These are phyloP conservation scores for Rhimphoctona megacephalus DNA, from an alignment of 2,888 invertebrate genomes.

Conservation along the genomic window DNA sequence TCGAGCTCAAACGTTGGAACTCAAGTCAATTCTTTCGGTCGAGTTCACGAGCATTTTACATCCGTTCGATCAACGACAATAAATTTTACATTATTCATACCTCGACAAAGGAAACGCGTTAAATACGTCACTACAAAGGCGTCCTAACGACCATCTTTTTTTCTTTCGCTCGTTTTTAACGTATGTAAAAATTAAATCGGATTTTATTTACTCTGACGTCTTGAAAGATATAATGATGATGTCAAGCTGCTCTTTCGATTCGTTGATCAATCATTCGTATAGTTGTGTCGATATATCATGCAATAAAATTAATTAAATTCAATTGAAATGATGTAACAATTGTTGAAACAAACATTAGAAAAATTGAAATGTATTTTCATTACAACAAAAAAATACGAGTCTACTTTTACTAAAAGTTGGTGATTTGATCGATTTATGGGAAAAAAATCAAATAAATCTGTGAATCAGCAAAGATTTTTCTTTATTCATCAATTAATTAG, in stretches of 20 bases:
- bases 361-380: neutral
- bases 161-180: neutral
- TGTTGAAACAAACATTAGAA: neutral
- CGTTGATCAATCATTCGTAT: neutral
- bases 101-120: slow-evolving; percentile 73
- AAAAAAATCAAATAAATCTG: neutral
- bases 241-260: slow-evolving; percentile 12
- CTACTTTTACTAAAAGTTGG: no score
- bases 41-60: slow-evolving; percentile 55
- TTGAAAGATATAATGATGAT: slow-evolving; percentile 9
- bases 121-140: slow-evolving; percentile 69
- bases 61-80: slow-evolving; percentile 69
- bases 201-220: neutral
- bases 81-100: slow-evolving; percentile 77
- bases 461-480: neutral
- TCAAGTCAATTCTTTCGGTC: slow-evolving; percentile 22
- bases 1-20: slow-evolving; percentile 10
- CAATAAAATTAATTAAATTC: neutral
- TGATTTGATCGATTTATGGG: neutral
- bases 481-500: neutral
- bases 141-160: slow-evolving; percentile 23
- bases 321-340: neutral
- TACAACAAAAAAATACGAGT: neutral
- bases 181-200: neutral
- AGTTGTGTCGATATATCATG: neutral